Conservation (phyloP, 1,140 invertebrate species). For the Anastrepha ludens region DNA sequence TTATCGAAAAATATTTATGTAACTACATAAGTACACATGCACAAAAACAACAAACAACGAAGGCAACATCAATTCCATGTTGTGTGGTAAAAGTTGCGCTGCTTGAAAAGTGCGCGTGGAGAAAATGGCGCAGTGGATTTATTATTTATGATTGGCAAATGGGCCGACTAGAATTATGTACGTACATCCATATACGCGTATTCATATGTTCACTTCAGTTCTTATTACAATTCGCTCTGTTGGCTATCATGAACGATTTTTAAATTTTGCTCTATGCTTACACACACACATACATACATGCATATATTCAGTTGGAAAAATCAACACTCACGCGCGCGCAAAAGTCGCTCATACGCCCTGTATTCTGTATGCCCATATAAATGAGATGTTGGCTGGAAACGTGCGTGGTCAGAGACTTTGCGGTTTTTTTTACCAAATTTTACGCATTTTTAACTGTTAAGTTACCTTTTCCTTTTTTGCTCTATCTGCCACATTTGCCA, state of each 20-base stretch:
- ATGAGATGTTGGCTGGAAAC: too few species aligned
- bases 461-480: background rate
- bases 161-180: background rate
- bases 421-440: background rate
- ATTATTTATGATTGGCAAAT: constrained; percentile 11
- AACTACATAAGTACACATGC: background rate
- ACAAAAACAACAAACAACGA: background rate
- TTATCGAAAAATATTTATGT: background rate
- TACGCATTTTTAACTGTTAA: background rate
- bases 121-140: background rate
- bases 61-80: background rate
- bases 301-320: background rate
- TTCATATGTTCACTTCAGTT: background rate
- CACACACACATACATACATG: too few species aligned
- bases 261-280: background rate
- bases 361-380: background rate
- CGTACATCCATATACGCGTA: background rate
- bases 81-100: background rate
- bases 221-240: too few species aligned
- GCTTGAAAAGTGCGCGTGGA: background rate
- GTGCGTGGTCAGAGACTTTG: background rate
- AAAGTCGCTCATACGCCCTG: constrained; percentile 30
- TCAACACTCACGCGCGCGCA: background rate
- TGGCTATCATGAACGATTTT: too few species aligned
- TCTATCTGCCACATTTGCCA: background rate